These are phyloP conservation scores for Eilema depressum DNA, from an alignment of 2,888 invertebrate genomes.

Conservation along the genomic window DNA sequence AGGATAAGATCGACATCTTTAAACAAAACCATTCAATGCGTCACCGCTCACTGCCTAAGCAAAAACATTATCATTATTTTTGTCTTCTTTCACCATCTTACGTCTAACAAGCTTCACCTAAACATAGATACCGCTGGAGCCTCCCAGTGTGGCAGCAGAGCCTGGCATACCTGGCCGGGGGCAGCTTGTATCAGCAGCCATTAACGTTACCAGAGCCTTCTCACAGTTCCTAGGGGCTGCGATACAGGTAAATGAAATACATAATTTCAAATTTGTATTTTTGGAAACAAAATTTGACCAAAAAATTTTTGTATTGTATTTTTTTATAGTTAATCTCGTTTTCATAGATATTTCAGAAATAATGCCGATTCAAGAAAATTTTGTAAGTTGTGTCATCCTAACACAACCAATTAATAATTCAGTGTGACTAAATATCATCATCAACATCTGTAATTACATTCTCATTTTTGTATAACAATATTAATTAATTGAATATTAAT, in stretches of 20 bases:
- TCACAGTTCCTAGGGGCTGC: slow-evolving; percentile 93
- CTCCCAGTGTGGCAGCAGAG: slow-evolving; percentile 75
- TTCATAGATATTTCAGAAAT: slow-evolving; percentile 8
- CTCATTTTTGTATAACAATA: neutral
- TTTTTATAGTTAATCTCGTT: neutral
- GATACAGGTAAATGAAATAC: slow-evolving; percentile 87
- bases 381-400: slow-evolving; percentile 23
- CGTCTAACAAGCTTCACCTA: slow-evolving; percentile 37
- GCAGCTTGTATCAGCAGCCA: slow-evolving; percentile 90
- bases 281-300: neutral
- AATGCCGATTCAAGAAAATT: slow-evolving; percentile 7
- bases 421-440: neutral
- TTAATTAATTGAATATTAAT: neutral
- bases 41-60: slow-evolving; percentile 50
- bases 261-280: neutral
- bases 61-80: slow-evolving; percentile 38
- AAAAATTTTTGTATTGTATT: neutral
- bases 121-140: slow-evolving; percentile 81
- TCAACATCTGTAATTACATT: neutral
- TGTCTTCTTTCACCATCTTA: slow-evolving; percentile 16
- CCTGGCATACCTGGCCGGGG: slow-evolving; percentile 74
- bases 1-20: neutral
- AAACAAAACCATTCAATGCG: slow-evolving; percentile 13
- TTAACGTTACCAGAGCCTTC: slow-evolving; percentile 92
- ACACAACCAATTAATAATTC: slow-evolving; percentile 15